Evolutionary conservation across 2,797 vertebrate species (phyloP).

Genomic region (Leptatherina wallacei): DNA sequence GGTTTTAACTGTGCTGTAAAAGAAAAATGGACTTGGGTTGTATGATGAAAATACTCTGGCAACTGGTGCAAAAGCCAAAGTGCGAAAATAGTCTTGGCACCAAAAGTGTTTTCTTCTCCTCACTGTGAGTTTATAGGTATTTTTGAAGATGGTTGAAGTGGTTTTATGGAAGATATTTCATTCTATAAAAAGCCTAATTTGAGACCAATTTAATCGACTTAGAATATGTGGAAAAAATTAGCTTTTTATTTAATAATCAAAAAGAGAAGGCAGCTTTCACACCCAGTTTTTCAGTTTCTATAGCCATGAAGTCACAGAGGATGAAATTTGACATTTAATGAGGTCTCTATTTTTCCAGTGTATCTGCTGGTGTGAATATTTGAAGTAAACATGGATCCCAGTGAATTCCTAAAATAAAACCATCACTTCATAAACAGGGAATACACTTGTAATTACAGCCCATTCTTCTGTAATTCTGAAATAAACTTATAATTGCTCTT

Average conservation of each 20-base stretch:
- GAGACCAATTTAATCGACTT: constrained; percentile 55
- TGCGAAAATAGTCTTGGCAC: constrained; percentile 45
- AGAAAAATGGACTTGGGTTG: background rate
- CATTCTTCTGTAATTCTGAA: constrained; percentile 6
- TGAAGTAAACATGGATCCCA: constrained; percentile 22
- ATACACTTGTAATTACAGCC: constrained; percentile 19
- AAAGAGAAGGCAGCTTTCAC: constrained; percentile 30
- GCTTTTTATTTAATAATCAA: constrained; percentile 34
- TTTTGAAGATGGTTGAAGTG: constrained; percentile 61
- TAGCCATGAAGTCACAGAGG: constrained; percentile 29
- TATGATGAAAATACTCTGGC: constrained; percentile 8
- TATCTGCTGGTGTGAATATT: constrained; percentile 47
- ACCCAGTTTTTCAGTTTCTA: constrained; percentile 14
- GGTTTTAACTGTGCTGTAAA: constrained; percentile 44
- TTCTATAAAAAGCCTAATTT: constrained; percentile 63
- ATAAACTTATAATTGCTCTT: constrained; percentile 12
- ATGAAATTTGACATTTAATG: constrained; percentile 37
- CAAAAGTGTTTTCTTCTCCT: constrained; percentile 55
- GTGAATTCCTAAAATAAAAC: constrained; percentile 28
- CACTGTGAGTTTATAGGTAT: constrained; percentile 52
- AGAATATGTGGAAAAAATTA: constrained; percentile 54
- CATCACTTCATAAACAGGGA: constrained; percentile 33
- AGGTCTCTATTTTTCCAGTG: constrained; percentile 45
- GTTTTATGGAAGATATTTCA: constrained; percentile 63
- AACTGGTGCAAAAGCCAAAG: constrained; percentile 5